These are phyloP conservation scores for Phengaris arion DNA, from an alignment of 2,888 invertebrate species.

Conservation along the genomic window DNA sequence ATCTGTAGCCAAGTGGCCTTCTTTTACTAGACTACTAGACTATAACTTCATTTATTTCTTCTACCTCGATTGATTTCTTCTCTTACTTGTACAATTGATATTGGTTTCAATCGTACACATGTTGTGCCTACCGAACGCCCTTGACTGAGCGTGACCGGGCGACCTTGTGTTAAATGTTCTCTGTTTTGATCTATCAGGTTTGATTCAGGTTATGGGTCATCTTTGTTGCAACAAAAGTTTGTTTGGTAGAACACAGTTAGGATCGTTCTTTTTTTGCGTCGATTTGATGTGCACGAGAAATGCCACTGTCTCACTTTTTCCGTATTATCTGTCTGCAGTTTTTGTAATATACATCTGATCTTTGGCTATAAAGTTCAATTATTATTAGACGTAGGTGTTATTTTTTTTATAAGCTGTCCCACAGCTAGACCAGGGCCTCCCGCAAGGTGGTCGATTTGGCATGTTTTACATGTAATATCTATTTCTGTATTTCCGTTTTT, in stretches of 20 bases:
- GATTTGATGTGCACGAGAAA: background rate
- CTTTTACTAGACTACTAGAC: background rate
- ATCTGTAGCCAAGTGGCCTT: no score
- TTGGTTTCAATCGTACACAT: slow-evolving; percentile 49
- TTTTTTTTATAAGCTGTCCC: background rate
- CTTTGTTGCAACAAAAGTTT: slow-evolving; percentile 37
- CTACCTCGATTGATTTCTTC: background rate
- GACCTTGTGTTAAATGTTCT: slow-evolving; percentile 72
- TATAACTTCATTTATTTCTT: background rate
- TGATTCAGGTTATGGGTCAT: slow-evolving; percentile 53
- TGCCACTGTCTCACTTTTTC: background rate
- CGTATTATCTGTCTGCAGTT: background rate
- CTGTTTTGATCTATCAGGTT: slow-evolving; percentile 65
- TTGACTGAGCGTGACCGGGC: slow-evolving; percentile 75
- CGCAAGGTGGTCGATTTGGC: background rate
- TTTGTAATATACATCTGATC: background rate
- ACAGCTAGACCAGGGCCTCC: background rate
- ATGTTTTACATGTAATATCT: slow-evolving; percentile 10
- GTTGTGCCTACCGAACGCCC: slow-evolving; percentile 70
- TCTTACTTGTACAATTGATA: slow-evolving; percentile 35
- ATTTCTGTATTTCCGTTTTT: slow-evolving; percentile 23
- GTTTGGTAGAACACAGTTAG: background rate
- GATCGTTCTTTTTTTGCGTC: background rate
- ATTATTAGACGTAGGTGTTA: background rate
- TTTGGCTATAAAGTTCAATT: background rate